Percentiles rank a stretch among this genome's conserved stretches.
Evolutionary conservation across 2,113 vertebrate species (phyloP).

Genomic region (Varanus salvator): DNA sequence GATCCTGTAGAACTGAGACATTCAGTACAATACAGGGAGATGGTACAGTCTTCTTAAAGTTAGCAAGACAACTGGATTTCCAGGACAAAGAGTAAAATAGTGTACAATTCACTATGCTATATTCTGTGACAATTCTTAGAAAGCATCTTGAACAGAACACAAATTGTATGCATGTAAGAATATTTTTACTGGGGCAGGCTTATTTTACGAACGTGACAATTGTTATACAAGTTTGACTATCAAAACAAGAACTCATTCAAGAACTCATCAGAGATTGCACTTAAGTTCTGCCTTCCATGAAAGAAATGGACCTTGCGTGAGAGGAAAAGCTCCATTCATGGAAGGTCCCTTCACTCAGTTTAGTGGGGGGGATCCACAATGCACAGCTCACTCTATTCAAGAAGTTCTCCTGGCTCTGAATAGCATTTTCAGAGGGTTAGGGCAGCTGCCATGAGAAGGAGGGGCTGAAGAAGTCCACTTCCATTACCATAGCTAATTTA

Average conservation of each 20-base stretch:
- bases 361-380: too few relatives aligned
- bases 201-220: neutral
- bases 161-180: neutral
- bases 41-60: too few relatives aligned
- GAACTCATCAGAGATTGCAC: neutral
- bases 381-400: too few relatives aligned
- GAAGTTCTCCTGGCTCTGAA: too few relatives aligned
- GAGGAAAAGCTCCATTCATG: too few relatives aligned
- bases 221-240: neutral
- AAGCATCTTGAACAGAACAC: neutral
- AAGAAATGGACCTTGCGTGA: too few relatives aligned
- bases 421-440: too few relatives aligned
- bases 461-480: too few relatives aligned
- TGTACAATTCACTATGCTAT: neutral
- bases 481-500: too few relatives aligned
- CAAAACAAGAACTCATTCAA: neutral
- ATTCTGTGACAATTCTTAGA: neutral
- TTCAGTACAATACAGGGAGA: neutral
- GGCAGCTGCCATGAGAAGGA: too few relatives aligned
- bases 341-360: too few relatives aligned
- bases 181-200: neutral
- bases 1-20: neutral
- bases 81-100: neutral
- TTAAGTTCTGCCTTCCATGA: too few relatives aligned
- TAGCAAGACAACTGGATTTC: neutral